These are phyloP conservation scores for Oegoconia quadripuncta DNA, from an alignment of 2,888 invertebrate species.

Conservation along the genomic window DNA sequence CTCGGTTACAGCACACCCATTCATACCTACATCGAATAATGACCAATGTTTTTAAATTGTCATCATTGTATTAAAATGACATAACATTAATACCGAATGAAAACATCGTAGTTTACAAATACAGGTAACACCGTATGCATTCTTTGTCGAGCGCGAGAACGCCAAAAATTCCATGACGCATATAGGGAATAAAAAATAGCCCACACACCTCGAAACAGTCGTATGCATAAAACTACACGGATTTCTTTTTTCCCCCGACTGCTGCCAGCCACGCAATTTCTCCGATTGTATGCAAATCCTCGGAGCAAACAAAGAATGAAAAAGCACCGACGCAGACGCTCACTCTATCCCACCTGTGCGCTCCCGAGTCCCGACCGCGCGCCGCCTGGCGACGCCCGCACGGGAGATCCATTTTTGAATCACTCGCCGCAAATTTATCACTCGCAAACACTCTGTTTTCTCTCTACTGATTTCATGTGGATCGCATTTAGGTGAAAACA, in stretches of 20 bases:
- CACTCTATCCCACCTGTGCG: constrained; percentile 56
- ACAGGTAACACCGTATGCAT: background rate
- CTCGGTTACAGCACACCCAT: too few species aligned
- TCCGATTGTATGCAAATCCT: constrained; percentile 76
- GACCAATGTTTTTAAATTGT: background rate
- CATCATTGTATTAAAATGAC: background rate
- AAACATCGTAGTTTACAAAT: background rate
- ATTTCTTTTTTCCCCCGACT: constrained; percentile 53
- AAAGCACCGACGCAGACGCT: constrained; percentile 66
- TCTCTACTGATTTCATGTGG: too few species aligned
- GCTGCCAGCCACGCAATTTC: constrained; percentile 67
- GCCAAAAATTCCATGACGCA: background rate
- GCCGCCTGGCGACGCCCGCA: constrained; percentile 13
- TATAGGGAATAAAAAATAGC: constrained; percentile 33
- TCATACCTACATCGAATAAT: too few species aligned
- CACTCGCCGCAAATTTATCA: too few species aligned
- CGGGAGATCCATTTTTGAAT: too few species aligned
- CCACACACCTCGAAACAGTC: constrained; percentile 40
- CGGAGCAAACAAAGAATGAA: constrained; percentile 71
- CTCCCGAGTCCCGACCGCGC: constrained; percentile 26
- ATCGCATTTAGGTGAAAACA: too few species aligned
- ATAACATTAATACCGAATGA: background rate
- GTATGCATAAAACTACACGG: constrained; percentile 59
- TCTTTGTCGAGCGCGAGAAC: background rate
- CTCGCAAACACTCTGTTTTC: too few species aligned